Conservation (phyloP, 2,888 invertebrate species). For the Chymomyza amoena region DNA sequence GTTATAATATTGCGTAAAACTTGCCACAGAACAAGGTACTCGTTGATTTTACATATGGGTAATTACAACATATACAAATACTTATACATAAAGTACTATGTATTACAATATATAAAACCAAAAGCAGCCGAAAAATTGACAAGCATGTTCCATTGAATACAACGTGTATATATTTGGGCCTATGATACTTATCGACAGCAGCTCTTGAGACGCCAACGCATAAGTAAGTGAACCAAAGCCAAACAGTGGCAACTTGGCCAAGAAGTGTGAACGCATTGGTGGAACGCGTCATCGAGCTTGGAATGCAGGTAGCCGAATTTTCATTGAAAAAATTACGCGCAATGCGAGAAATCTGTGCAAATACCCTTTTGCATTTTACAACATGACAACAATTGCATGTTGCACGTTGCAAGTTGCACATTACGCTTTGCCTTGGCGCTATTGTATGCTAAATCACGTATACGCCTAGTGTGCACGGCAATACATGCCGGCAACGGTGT, state of each 20-base stretch:
- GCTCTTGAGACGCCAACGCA: conserved; percentile 21
- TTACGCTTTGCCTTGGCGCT: conserved; percentile 38
- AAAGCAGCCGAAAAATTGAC: conserved; percentile 10
- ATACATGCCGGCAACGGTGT: conserved; percentile 48
- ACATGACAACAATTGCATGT: conserved; percentile 55
- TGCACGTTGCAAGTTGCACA: not conserved
- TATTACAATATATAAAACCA: not conserved
- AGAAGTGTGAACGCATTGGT: conserved; percentile 42
- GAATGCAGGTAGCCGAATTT: conserved; percentile 31
- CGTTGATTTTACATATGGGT: not conserved
- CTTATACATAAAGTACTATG: not conserved
- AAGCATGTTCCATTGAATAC: not conserved
- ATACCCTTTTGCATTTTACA: conserved; percentile 42
- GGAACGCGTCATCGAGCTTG: conserved; percentile 46
- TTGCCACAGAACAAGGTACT: not conserved
- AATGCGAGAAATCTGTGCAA: conserved; percentile 58
- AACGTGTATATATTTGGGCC: not conserved
- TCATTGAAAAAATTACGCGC: not conserved
- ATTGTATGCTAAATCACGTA: conserved; percentile 70
- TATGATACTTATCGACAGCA: conserved; percentile 35
- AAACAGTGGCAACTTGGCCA: conserved; percentile 11
- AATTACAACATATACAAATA: not conserved
- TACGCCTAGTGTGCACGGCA: conserved; percentile 51
- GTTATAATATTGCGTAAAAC: conserved; percentile 4
- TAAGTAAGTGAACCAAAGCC: not conserved